Percentiles rank a stretch among this genome's conserved stretches.
These are phyloP conservation scores for Bolinopsis microptera DNA, from an alignment of 37 sponge, comb jelly and placozoan genomes.

Conservation along the genomic window DNA sequence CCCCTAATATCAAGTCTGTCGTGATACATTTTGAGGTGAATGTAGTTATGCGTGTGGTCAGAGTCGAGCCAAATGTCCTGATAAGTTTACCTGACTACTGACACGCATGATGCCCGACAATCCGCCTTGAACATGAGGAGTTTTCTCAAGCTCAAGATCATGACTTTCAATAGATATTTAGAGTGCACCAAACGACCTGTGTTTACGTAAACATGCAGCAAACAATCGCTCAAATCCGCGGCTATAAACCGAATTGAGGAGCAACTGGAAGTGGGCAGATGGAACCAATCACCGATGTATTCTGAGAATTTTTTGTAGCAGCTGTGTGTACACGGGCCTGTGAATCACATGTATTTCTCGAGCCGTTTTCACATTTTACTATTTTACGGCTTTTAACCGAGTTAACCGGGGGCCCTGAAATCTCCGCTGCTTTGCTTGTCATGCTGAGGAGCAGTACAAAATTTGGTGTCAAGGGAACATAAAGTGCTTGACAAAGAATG, in stretches of 20 bases:
- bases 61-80: background rate
- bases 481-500: conserved; percentile 33
- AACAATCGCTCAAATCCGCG: background rate
- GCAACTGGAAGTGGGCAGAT: background rate
- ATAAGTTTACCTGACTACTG: background rate
- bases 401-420: background rate
- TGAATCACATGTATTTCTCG: background rate
- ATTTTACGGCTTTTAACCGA: background rate
- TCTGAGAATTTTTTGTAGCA: background rate
- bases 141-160: conserved; percentile 7
- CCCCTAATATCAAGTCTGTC: background rate
- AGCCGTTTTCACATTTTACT: background rate
- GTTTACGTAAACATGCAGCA: background rate
- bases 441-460: background rate
- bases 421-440: background rate
- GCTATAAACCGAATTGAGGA: background rate
- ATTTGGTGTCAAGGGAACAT: background rate
- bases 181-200: conserved; percentile 11
- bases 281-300: background rate
- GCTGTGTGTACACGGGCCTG: too few species aligned
- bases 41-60: background rate
- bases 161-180: conserved; percentile 9
- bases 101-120: background rate
- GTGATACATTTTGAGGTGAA: background rate
- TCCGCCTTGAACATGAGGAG: background rate